Percentiles rank a stretch among this genome's conserved stretches.
Evolutionary conservation across 2,888 invertebrate genomes (phyloP).

Genomic region (Apamea anceps): DNA sequence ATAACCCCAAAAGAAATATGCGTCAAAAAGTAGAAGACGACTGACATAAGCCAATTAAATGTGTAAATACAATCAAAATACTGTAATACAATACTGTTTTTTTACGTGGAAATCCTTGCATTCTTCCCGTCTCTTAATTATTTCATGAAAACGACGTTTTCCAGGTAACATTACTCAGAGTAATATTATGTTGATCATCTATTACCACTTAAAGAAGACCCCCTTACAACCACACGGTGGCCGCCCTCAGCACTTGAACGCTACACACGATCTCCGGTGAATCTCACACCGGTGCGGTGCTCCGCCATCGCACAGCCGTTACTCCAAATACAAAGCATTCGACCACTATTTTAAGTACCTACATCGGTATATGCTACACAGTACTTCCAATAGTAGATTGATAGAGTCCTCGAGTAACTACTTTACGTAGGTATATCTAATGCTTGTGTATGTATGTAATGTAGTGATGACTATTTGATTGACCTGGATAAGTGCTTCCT

Average conservation of each 20-base stretch:
- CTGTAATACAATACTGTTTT: neutral
- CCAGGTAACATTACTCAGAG: neutral
- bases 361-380: too few relatives aligned
- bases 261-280: neutral
- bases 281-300: neutral
- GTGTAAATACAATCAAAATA: slow-evolving; percentile 56
- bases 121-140: neutral
- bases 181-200: neutral
- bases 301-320: neutral
- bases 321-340: neutral
- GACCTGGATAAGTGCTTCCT: too few relatives aligned
- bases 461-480: too few relatives aligned
- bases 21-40: slow-evolving; percentile 92
- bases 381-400: too few relatives aligned
- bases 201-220: neutral
- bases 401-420: too few relatives aligned
- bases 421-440: too few relatives aligned
- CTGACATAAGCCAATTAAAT: slow-evolving; percentile 67
- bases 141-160: neutral
- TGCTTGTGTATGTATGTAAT: too few relatives aligned
- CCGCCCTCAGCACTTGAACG: neutral
- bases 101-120: neutral
- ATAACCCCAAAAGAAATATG: slow-evolving; percentile 90
- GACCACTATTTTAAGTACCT: too few relatives aligned
- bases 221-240: neutral